These are phyloP conservation scores for Damaliscus lunatus DNA, from an alignment of 2,113 vertebrate species.

Conservation along the genomic window DNA sequence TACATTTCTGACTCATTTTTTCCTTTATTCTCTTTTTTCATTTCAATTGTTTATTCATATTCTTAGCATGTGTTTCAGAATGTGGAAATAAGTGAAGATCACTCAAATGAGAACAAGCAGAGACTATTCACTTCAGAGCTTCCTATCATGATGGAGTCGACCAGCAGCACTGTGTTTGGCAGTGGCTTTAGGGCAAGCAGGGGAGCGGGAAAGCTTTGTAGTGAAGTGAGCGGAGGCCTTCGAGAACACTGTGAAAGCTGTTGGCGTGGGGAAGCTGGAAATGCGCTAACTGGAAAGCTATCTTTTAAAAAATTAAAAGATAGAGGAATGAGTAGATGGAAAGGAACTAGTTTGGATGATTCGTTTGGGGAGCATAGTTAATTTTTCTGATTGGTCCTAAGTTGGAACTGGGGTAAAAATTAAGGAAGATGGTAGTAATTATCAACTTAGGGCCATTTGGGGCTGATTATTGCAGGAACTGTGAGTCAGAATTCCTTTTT, in stretches of 20 bases:
- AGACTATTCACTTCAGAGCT: background rate
- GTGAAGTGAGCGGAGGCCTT: background rate
- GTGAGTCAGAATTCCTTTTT: background rate
- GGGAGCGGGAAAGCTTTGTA: background rate
- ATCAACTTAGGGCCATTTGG: background rate
- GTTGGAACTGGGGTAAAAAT: background rate
- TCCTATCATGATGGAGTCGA: background rate
- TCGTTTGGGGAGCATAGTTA: background rate
- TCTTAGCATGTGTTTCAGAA: background rate
- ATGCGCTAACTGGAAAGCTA: background rate
- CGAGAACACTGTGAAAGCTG: background rate
- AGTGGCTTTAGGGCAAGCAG: background rate
- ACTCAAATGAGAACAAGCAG: background rate
- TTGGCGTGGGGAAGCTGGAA: background rate
- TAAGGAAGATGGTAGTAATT: background rate
- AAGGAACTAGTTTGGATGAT: background rate
- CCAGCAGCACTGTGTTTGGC: background rate
- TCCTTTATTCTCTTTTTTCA: background rate
- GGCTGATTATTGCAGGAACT: background rate
- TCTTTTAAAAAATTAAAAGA: too few species aligned
- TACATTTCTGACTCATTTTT: background rate
- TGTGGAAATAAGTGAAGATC: background rate
- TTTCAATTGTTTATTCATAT: background rate
- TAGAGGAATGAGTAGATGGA: background rate
- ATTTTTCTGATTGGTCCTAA: background rate